These are phyloP conservation scores for Sphenodon punctatus DNA, from an alignment of 2,797 vertebrate genomes.

Conservation along the genomic window DNA sequence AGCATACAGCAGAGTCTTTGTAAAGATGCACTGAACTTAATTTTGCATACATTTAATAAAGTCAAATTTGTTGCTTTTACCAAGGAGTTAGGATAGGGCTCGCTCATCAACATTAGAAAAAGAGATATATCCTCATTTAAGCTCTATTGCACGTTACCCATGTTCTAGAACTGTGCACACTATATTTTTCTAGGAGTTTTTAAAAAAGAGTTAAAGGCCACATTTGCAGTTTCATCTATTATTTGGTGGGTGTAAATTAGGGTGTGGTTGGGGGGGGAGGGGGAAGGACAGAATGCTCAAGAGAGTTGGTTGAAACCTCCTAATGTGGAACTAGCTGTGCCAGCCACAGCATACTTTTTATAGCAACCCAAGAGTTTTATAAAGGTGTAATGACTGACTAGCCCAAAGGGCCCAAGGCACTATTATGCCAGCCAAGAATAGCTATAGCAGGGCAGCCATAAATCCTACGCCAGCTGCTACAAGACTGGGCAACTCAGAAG, in stretches of 20 bases:
- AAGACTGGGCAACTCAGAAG: neutral
- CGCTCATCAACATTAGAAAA: neutral
- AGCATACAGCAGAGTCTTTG: no score
- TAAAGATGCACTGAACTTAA: neutral
- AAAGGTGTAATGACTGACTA: neutral
- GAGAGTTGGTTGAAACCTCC: no score
- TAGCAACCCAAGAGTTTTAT: neutral
- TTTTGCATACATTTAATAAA: neutral
- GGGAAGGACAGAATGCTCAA: no score
- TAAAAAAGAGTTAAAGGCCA: no score
- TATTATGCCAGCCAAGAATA: neutral
- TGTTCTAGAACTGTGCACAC: neutral
- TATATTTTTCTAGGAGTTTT: no score
- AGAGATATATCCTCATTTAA: neutral
- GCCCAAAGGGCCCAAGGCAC: neutral
- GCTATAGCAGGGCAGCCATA: accelerated
- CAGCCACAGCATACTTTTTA: neutral
- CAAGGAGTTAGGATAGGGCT: neutral
- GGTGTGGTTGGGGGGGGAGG: no score
- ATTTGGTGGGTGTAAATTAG: no score
- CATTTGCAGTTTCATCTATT: no score
- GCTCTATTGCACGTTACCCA: neutral
- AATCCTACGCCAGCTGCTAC: neutral
- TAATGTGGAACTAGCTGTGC: neutral
- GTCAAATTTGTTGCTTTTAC: neutral